phyloP scores from a whole-genome alignment of 1,140 invertebrate genomes.

The Saccostrea cuccullata region DNA sequence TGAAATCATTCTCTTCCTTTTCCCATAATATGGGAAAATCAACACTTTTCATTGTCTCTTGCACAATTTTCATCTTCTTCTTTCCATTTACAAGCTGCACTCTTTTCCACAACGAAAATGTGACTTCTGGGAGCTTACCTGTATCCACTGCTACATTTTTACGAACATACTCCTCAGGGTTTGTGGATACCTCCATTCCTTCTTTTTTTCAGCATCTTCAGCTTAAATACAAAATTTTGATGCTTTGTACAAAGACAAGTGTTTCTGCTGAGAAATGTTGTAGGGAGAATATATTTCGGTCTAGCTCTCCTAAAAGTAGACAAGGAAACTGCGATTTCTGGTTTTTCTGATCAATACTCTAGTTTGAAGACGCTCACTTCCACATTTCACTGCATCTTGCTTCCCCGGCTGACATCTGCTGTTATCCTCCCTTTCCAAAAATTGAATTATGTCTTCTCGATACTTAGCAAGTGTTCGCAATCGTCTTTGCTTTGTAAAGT shows the following conservation, averaged over 20 bases:
- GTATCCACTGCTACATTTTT: neutral
- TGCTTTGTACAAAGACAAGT: conserved; percentile 53
- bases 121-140: neutral
- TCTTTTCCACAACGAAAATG: conserved; percentile 3
- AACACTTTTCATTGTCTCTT: neutral
- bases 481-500: no score
- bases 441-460: no score
- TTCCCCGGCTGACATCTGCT: no score
- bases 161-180: conserved; percentile 43
- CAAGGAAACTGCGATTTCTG: conserved; percentile 22
- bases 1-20: conserved; percentile 20
- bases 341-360: conserved; percentile 42
- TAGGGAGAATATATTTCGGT: conserved; percentile 29
- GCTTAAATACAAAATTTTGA: conserved; percentile 49
- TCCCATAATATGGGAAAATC: neutral
- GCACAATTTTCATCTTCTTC: conserved; percentile 42
- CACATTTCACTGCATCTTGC: no score
- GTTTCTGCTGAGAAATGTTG: conserved; percentile 45
- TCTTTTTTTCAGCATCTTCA: conserved; percentile 38
- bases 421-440: no score
- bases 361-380: neutral
- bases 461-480: no score
- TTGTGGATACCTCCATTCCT: conserved; percentile 36
- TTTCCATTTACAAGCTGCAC: conserved; percentile 36
- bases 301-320: conserved; percentile 22